phyloP scores from a whole-genome alignment of 2,797 vertebrate species.

The Merluccius polli region DNA sequence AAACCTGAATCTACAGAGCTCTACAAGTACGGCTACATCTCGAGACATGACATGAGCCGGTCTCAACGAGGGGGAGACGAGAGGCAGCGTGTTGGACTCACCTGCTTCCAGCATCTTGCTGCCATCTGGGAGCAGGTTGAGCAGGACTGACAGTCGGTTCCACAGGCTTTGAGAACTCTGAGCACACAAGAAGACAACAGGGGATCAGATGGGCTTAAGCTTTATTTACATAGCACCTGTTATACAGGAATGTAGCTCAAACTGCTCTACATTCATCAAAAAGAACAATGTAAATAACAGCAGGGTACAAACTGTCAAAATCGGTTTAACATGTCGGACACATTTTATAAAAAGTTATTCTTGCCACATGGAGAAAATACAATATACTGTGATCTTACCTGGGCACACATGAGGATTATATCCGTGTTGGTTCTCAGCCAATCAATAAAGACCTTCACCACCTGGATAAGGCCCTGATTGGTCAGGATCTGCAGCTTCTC shows the following conservation, averaged over 20 bases:
- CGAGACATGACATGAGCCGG: neutral
- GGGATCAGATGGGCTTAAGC: neutral
- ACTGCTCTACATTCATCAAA: neutral
- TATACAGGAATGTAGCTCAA: neutral
- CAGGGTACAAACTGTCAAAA: neutral
- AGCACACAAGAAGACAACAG: constrained; percentile 9
- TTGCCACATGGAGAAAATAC: neutral
- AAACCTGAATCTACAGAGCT: neutral
- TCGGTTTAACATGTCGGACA: neutral
- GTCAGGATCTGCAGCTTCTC: constrained; percentile 89
- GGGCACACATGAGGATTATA: constrained; percentile 94
- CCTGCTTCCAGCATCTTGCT: constrained; percentile 88
- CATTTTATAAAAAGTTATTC: neutral
- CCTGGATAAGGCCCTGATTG: constrained; percentile 86
- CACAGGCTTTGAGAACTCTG: constrained; percentile 98
- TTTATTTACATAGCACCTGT: neutral
- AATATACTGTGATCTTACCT: constrained; percentile 65
- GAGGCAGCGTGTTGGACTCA: constrained; percentile 54
- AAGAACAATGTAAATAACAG: neutral
- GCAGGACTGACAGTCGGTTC: constrained; percentile 94
- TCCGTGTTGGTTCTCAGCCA: constrained; percentile 96
- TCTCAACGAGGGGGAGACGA: neutral
- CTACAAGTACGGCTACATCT: neutral
- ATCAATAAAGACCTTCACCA: constrained; percentile 93
- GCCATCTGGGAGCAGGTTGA: constrained; percentile 91